These are phyloP conservation scores for Caenorhabditis briggsae DNA, from an alignment of 1,140 invertebrate genomes.

Conservation along the genomic window DNA sequence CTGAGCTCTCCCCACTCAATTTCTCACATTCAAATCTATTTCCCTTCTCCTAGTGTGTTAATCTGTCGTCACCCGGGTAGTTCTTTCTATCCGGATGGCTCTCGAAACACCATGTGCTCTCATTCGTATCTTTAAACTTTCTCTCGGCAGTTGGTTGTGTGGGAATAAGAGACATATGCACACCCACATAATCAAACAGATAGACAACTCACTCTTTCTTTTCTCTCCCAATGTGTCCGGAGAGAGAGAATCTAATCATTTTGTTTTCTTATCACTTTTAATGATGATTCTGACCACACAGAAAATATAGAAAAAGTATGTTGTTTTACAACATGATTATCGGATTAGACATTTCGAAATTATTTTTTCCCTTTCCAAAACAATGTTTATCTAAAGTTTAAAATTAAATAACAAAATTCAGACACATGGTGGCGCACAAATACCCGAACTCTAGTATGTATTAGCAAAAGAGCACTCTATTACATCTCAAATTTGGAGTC, in stretches of 20 bases:
- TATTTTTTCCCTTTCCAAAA: no score
- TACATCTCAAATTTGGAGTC: no score
- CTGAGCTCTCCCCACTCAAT: no score
- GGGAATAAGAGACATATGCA: neutral
- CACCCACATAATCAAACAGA: constrained; percentile 39
- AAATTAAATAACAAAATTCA: no score
- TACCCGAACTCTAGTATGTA: no score
- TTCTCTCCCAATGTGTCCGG: neutral
- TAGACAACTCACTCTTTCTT: neutral
- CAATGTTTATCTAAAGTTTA: no score
- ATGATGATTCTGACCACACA: neutral
- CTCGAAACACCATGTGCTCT: constrained; percentile 25
- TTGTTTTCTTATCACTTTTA: constrained; percentile 10
- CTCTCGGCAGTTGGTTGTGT: neutral
- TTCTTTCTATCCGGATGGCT: neutral
- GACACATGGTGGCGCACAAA: no score
- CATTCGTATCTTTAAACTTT: constrained; percentile 54
- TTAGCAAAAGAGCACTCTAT: no score
- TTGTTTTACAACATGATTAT: neutral
- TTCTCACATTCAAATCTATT: no score
- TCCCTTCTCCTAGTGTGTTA: no score
- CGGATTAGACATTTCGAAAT: no score
- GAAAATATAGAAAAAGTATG: neutral
- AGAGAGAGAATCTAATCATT: neutral
- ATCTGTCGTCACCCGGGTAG: no score